Evolutionary conservation across 2,797 vertebrate genomes (phyloP).

Genomic region (Rhabdophis nuchalis): DNA sequence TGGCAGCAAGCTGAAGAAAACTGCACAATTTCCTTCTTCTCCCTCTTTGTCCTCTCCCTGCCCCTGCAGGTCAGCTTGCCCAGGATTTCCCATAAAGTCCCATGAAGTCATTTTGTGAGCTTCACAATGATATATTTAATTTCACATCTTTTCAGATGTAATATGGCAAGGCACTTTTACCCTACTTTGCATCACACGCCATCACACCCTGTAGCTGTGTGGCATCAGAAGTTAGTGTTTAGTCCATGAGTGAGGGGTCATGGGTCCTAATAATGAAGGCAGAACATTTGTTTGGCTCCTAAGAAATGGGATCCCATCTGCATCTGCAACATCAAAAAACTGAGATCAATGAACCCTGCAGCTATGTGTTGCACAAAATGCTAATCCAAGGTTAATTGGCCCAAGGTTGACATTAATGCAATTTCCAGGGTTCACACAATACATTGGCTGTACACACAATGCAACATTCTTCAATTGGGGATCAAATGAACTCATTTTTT

Average conservation of each 20-base stretch:
- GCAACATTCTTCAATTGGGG: background rate
- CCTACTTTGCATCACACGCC: background rate
- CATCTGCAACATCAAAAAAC: background rate
- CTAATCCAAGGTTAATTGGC: background rate
- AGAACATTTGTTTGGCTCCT: background rate
- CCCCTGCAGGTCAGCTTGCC: background rate
- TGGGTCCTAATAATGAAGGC: background rate
- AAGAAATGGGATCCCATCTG: background rate
- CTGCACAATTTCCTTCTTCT: background rate
- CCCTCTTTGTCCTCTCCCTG: background rate
- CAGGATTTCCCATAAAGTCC: background rate
- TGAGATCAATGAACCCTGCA: background rate
- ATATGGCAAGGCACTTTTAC: background rate
- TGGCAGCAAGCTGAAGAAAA: background rate
- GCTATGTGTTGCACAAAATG: background rate
- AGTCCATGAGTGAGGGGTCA: background rate
- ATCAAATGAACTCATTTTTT: background rate
- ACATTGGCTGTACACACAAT: background rate
- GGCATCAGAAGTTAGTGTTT: background rate
- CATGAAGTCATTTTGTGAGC: background rate
- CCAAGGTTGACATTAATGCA: background rate
- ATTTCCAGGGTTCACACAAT: background rate
- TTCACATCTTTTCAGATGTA: background rate
- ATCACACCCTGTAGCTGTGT: background rate
- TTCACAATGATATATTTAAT: background rate